Base-by-base conservation (phyloP, 2,797 vertebrate species). In the Pseudopleuronectes americanus region DNA sequence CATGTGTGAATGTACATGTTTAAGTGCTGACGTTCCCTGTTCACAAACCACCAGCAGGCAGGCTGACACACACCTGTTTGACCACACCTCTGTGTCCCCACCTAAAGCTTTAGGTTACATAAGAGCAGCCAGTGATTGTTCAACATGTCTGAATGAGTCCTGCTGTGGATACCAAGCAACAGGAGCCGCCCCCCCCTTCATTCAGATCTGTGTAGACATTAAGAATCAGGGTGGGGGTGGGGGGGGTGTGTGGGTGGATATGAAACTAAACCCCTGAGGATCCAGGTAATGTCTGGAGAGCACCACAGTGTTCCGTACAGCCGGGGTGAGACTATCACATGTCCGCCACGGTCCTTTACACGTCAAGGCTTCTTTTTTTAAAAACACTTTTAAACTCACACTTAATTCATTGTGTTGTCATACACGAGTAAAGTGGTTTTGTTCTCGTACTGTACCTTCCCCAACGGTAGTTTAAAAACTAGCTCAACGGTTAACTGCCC, bases 11-110 rank as follows among this genome's bases (percentile, higher is more conserved):
- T 10, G 21, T 56, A 9, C 64, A 68, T 14, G 22, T 43, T 16
- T 14, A 64, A 54, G 21, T 60, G 41, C 36, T 14, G 63, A 67
- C 21, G 14, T 19, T 77, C 45, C 68, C 41, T 45, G 43, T 45
- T 17, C 12, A 45, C 26, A 8, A 45, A 13, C 14, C 38, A 41
- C 10, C 38, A 41, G 38, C 13, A 4, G 8, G 3, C 5, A 16
- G 23, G 71, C 54, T 53, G 58, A 84, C 75, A 86, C 75, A 82
- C 90, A 92, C 90, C 92, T 91, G 91, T 83, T 45, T 65, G 76
- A 86, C 85, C 87, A 87, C 87, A 91, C 88, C 84, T 89, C 51
- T 67, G 64, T 36, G 68, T 54, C 71, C 68, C 67, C 68, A 83
- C 81, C 76, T 80, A 52, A 47, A 71, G 68, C 7, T 57, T 75